Base-by-base conservation (phyloP, 1,140 invertebrate species). In the Antheraea pernyi region DNA sequence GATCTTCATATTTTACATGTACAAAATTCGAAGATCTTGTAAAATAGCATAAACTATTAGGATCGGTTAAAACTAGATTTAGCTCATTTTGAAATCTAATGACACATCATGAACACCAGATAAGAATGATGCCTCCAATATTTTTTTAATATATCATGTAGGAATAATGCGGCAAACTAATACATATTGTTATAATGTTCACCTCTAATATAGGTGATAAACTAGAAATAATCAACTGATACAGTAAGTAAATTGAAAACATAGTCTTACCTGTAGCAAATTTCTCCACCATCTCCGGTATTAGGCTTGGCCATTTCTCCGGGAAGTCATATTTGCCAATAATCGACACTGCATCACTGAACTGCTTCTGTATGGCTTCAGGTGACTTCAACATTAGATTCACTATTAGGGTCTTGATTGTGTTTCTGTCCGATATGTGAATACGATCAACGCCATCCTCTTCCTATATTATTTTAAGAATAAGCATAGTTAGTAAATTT, bases 291-390 rank as follows among this genome's bases (percentile, higher is more conserved):
- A 99, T 98, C 87, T 98, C 96, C 61, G 95, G 93, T 7, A 99
- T 95, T 7, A 99, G 92, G 77, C 96, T 95, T 7, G 97, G 98
- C 98, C 98, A 99, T 88, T 98, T 98, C 66, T 96, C 95, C 0
- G 98, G 98, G 86, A 99, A 99, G 93, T 99, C 98, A 82, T 97
- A 95, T 82, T 96, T 95, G 0, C 98, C 98, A 77, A 99, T 99
- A 19, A 98, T 98, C 76, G 97, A 97, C 65, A 99, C 97, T 7
- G 98, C 98, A 94, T 99, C 98, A 81, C 98, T 99, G 10, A 99
- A 93, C 87, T 99, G 98, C 81, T 98, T 96, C 88, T 99, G 98
- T 69, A 99, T 96, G 5, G 95, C 93, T 86, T 97, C 96, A 13
- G 98, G 97, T 39, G 97, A 97, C 75, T 96, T 96, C 16, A 99